These are phyloP conservation scores for Drosophila arizonae DNA, from an alignment of 1,140 invertebrate species.

Conservation along the genomic window DNA sequence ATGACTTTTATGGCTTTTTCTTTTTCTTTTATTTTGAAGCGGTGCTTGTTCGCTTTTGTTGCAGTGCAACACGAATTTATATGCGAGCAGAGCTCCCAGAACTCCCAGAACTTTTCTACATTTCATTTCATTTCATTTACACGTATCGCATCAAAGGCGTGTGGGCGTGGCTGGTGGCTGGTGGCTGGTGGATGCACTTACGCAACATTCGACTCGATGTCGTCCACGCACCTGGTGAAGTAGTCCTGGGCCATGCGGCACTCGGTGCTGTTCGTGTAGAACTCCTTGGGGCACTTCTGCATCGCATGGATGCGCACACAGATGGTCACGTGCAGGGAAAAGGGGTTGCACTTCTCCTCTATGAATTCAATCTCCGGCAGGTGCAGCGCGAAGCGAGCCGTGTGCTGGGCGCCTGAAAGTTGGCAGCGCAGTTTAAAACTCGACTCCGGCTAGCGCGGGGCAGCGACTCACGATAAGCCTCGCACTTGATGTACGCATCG, in stretches of 20 bases:
- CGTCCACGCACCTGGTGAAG: constrained; percentile 59
- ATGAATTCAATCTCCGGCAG: constrained; percentile 66
- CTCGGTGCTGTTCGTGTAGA: constrained; percentile 44
- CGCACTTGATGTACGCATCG: constrained; percentile 52
- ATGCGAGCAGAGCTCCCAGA: constrained; percentile 44
- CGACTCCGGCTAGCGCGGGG: not conserved
- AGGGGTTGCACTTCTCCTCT: constrained; percentile 59
- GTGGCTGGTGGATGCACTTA: not conserved
- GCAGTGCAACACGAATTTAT: constrained; percentile 40
- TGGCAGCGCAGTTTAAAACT: constrained; percentile 1
- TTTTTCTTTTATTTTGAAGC: constrained; percentile 52
- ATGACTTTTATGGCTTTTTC: constrained; percentile 73
- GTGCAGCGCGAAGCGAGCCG: constrained; percentile 43
- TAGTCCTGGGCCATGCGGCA: constrained; percentile 53
- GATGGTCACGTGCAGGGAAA: constrained; percentile 58
- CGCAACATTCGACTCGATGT: constrained; percentile 53
- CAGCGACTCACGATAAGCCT: constrained; percentile 45
- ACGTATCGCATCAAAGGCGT: constrained; percentile 31
- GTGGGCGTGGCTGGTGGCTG: not conserved
- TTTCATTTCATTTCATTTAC: constrained; percentile 59
- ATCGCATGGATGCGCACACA: constrained; percentile 61
- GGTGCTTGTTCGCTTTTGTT: constrained; percentile 21
- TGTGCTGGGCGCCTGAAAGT: constrained; percentile 36
- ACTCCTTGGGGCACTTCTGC: constrained; percentile 62
- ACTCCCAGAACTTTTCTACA: constrained; percentile 43